These are phyloP conservation scores for Macquaria ambigua DNA, from an alignment of 2,113 vertebrate species.

Conservation along the genomic window DNA sequence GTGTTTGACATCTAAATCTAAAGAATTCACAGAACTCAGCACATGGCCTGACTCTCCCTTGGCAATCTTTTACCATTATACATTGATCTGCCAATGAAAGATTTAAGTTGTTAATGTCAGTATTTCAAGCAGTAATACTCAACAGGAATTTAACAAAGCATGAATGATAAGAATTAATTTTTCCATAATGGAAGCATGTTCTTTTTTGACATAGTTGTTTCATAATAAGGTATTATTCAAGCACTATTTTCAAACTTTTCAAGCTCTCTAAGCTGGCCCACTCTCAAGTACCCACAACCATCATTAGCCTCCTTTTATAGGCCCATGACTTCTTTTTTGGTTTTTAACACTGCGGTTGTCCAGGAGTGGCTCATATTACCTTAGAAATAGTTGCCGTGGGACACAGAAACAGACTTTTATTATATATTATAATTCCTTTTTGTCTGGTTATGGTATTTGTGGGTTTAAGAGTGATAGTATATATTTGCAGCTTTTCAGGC, in stretches of 20 bases:
- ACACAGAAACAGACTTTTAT: neutral
- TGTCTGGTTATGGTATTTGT: neutral
- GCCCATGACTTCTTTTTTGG: neutral
- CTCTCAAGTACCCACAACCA: neutral
- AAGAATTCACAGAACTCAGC: slow-evolving; percentile 1
- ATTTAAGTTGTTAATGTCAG: neutral
- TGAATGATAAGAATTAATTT: neutral
- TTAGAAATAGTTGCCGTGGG: no score
- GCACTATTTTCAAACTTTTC: neutral
- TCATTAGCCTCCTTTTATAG: neutral
- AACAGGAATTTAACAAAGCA: no score
- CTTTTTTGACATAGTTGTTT: neutral
- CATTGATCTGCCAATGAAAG: neutral
- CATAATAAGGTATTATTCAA: neutral
- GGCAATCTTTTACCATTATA: neutral
- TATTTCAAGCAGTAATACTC: neutral
- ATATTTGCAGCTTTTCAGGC: neutral
- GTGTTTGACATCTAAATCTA: neutral
- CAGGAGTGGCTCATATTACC: neutral
- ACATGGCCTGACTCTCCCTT: neutral
- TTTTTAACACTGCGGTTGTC: neutral
- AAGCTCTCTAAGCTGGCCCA: neutral
- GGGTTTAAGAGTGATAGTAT: neutral
- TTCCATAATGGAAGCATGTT: no score
- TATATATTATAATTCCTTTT: neutral